A percentile compares a stretch with the other conserved stretches of the same genome.
These are phyloP conservation scores for Zalophus californianus DNA, from an alignment of 2,797 vertebrate genomes.

Conservation along the genomic window DNA sequence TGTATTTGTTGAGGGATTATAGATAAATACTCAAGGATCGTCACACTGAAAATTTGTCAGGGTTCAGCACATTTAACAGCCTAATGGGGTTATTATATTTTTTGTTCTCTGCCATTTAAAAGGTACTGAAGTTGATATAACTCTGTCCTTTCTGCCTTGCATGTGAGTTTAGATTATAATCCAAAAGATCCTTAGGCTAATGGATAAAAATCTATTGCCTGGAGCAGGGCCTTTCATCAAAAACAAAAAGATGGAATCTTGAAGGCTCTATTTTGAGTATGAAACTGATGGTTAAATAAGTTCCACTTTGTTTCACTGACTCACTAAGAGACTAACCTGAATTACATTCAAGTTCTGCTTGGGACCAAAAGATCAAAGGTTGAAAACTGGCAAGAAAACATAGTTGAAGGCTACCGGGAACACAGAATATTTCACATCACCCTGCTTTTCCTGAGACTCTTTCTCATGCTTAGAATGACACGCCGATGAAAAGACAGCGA, in stretches of 20 bases:
- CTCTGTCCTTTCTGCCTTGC: neutral
- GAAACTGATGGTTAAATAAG: neutral
- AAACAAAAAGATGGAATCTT: neutral
- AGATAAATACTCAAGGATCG: constrained; percentile 74
- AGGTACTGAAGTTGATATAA: neutral
- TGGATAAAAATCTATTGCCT: neutral
- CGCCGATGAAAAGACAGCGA: neutral
- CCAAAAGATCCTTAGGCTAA: neutral
- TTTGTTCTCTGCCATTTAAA: neutral
- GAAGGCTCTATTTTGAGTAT: neutral
- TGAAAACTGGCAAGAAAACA: neutral
- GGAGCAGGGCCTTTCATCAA: neutral
- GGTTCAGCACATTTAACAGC: constrained; percentile 41
- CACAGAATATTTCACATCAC: neutral
- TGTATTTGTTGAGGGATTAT: constrained; percentile 81
- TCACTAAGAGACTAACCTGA: neutral
- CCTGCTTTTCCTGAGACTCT: neutral
- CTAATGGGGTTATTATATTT: constrained; percentile 9
- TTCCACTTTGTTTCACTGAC: neutral
- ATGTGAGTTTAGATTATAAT: neutral
- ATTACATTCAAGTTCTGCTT: neutral
- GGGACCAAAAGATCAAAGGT: neutral
- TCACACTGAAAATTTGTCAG: constrained; percentile 1
- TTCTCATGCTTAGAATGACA: neutral
- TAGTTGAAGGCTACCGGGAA: neutral